Evolutionary conservation across 2,797 vertebrate genomes (phyloP).

Genomic region (Poeciliopsis presidionis): DNA sequence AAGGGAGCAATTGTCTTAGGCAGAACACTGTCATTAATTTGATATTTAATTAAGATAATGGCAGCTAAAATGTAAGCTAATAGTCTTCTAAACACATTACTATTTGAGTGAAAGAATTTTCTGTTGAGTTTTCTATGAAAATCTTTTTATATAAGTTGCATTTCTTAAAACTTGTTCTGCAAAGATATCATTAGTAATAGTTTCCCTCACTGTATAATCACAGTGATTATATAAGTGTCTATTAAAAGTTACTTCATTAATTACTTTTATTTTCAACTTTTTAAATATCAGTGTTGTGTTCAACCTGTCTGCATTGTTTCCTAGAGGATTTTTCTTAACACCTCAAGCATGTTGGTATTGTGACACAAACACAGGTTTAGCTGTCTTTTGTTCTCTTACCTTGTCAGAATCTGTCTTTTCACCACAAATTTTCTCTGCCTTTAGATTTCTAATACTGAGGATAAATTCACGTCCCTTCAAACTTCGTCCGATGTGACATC

Average conservation of each 20-base stretch:
- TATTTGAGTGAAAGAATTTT: background rate
- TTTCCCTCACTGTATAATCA: background rate
- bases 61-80: background rate
- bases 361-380: background rate
- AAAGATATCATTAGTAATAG: background rate
- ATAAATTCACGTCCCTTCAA: background rate
- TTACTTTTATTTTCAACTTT: too few relatives aligned
- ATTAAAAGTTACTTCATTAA: background rate
- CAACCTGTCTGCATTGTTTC: background rate
- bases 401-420: background rate
- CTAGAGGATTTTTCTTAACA: background rate
- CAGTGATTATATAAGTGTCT: background rate
- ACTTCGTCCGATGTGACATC: background rate
- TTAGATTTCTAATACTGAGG: background rate
- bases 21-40: background rate
- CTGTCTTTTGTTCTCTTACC: background rate
- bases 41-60: conserved; percentile 5
- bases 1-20: background rate
- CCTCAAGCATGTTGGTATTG: background rate
- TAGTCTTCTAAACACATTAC: background rate
- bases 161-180: background rate
- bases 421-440: background rate
- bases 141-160: background rate
- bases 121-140: background rate
- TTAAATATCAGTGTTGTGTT: background rate